Evolutionary conservation across 2,888 invertebrate genomes (phyloP).

Genomic region (Biston betularia): DNA sequence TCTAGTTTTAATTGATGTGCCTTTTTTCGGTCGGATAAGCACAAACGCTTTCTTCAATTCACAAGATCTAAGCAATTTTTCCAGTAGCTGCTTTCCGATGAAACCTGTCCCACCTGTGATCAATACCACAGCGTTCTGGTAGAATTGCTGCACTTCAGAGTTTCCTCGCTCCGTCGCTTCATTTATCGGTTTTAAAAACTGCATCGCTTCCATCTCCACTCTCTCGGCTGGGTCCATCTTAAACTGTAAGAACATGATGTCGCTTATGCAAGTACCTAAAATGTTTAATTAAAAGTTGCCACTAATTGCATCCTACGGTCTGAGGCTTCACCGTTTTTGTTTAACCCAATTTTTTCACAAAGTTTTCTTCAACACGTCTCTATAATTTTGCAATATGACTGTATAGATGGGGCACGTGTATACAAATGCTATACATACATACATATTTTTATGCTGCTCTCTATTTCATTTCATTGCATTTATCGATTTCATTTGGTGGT

Average conservation of each 20-base stretch:
- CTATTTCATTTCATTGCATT: no score
- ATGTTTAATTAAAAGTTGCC: no score
- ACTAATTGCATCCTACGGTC: no score
- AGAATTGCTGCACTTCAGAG: constrained; percentile 1
- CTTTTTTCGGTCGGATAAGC: constrained; percentile 20
- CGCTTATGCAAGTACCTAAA: background rate
- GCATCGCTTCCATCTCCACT: background rate
- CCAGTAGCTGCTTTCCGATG: constrained; percentile 3
- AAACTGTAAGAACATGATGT: background rate
- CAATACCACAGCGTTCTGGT: background rate
- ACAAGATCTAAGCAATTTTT: constrained; percentile 20
- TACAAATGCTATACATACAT: no score
- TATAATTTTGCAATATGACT: no score
- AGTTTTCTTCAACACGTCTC: no score
- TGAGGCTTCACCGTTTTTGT: no score
- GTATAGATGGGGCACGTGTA: no score
- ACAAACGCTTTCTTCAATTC: constrained; percentile 20
- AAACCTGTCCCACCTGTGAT: background rate
- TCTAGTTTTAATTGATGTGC: constrained; percentile 2
- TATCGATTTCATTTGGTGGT: no score
- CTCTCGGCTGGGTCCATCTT: background rate
- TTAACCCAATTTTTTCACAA: no score
- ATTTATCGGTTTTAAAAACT: background rate
- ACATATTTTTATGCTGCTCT: no score
- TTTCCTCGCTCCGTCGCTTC: background rate